Conservation (phyloP, 2,888 invertebrate species). For the Diabrotica balteata region DNA sequence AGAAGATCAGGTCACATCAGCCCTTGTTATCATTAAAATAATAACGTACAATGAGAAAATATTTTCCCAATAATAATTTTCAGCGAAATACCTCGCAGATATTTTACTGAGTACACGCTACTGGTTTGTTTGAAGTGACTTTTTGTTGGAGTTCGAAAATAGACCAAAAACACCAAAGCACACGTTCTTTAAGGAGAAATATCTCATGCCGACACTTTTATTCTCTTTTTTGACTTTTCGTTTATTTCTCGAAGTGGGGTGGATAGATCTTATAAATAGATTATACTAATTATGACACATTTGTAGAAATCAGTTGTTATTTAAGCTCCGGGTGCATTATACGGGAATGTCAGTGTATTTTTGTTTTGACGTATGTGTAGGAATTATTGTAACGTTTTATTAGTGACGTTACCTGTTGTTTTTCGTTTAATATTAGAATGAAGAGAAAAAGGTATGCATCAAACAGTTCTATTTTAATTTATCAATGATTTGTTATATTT, state of each 20-base stretch:
- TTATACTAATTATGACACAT: constrained; percentile 41
- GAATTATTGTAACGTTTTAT: too few species aligned
- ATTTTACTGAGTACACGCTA: neutral
- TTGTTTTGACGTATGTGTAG: too few species aligned
- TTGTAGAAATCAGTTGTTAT: constrained; percentile 10
- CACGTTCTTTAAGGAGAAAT: constrained; percentile 32
- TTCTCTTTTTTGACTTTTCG: constrained; percentile 12
- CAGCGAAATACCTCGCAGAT: too few species aligned
- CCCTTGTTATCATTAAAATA: too few species aligned
- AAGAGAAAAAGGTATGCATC: neutral
- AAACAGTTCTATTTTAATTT: too few species aligned
- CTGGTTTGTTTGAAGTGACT: constrained; percentile 14
- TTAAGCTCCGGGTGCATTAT: neutral
- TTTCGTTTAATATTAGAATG: neutral
- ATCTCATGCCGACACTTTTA: constrained; percentile 26
- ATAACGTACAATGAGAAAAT: too few species aligned
- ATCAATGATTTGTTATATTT: too few species aligned
- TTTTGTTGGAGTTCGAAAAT: constrained; percentile 19
- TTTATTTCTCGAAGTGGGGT: constrained; percentile 45
- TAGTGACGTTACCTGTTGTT: neutral
- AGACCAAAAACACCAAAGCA: constrained; percentile 36
- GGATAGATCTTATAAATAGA: constrained; percentile 47
- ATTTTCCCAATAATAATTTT: too few species aligned
- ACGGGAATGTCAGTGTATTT: neutral
- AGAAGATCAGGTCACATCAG: too few species aligned